Evolutionary conservation across 2,888 invertebrate genomes (phyloP), one percentile per base, ranked within the genome.

Genomic region (Polymixis lichenea): DNA sequence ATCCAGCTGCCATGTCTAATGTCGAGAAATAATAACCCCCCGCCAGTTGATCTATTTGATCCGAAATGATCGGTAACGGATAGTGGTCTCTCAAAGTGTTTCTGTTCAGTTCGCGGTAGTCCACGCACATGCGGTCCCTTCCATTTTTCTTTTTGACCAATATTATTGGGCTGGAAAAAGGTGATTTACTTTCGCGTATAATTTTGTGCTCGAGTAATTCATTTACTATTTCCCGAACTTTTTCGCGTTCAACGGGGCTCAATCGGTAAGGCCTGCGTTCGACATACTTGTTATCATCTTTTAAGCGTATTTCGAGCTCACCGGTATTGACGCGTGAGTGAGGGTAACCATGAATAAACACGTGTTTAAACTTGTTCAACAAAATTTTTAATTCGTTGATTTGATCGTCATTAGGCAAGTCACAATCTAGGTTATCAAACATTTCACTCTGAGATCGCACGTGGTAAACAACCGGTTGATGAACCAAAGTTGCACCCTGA

Each of bases 121-220:
- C 84, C 6, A 85, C 83, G 15, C 79, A 85, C 19, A 83, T 11
- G 15, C 85, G 75, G 17, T 85, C 79, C 1, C 74, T 25, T 0
- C 90, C 89, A 69, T 90, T 87, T 19, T 89, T 86, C 74, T 90
- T 90, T 60, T 89, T 88, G 0, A 88, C 88, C 78, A 66, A 88
- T 80, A 9, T 77, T 15, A 82, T 79, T 0, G 90, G 91, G 53
- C 91, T 92, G 0, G 90, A 87, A 64, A 75, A 91, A 1, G 88
- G 84, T 1, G 90, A 90, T 17, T 80, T 83, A 46, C 89, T 90
- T 77, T 89, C 89, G 0, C 87, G 82, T 7, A 91, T 83, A 19
- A 92, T 91, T 2, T 87, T 79, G 22, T 89, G 70, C 0, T 89
- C 84, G 61, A 43, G 9, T 49, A 92, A 72, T 2, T 90, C 89